These are phyloP conservation scores for Paraplagusia blochii DNA, from an alignment of 2,113 vertebrate genomes.

Conservation along the genomic window DNA sequence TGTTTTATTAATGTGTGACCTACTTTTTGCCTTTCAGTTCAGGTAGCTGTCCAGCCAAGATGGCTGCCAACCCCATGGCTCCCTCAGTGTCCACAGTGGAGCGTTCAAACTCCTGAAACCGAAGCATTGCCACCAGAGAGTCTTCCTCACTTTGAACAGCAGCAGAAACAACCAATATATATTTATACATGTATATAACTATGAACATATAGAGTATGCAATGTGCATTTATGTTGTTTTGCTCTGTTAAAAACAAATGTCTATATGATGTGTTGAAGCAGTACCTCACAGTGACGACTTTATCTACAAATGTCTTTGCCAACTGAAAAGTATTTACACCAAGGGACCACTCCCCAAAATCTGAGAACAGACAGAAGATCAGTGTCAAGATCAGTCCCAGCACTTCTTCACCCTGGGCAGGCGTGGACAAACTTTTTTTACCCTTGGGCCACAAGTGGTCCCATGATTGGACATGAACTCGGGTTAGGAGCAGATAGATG, in stretches of 20 bases:
- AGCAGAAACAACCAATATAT: background rate
- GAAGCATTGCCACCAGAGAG: slow-evolving; percentile 83
- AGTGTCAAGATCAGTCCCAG: no score
- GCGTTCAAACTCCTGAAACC: slow-evolving; percentile 85
- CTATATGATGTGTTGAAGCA: background rate
- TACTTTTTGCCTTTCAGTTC: slow-evolving; percentile 88
- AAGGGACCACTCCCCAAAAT: slow-evolving; percentile 80
- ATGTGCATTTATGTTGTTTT: background rate
- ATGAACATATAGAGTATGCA: no score
- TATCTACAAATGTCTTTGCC: slow-evolving; percentile 84
- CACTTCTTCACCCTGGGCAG: no score
- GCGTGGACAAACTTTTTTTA: no score
- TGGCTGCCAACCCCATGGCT: slow-evolving; percentile 83
- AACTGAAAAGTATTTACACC: slow-evolving; percentile 80
- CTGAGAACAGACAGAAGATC: slow-evolving; percentile 61
- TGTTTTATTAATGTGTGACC: slow-evolving; percentile 14
- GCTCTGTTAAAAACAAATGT: no score
- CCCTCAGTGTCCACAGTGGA: slow-evolving; percentile 84
- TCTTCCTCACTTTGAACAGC: slow-evolving; percentile 78
- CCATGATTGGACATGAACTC: no score
- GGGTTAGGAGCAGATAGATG: no score
- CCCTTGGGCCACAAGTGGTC: no score
- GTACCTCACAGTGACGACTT: slow-evolving; percentile 85
- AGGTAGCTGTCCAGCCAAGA: slow-evolving; percentile 81
- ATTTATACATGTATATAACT: no score